Conservation (phyloP, 2,113 vertebrate species). For the Eudyptes chrysolophus region DNA sequence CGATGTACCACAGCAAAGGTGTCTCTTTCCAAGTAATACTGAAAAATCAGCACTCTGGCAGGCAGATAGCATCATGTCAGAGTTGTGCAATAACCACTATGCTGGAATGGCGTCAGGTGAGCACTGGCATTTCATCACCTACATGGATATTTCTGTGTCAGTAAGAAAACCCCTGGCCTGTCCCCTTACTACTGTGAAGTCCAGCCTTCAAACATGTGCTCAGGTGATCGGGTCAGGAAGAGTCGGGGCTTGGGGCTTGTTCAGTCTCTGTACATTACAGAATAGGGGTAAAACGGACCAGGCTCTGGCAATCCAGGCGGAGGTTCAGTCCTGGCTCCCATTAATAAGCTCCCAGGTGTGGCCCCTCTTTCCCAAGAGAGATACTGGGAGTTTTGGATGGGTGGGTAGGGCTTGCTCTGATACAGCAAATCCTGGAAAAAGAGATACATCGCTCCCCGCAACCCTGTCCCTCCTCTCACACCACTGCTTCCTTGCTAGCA, state of each 20-base stretch:
- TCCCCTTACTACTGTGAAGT: not conserved
- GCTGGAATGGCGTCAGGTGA: not conserved
- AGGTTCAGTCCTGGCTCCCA: not conserved
- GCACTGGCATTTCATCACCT: not conserved
- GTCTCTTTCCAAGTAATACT: not conserved
- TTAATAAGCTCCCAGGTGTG: not conserved
- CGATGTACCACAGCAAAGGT: not conserved
- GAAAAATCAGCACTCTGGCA: not conserved
- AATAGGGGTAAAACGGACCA: not conserved
- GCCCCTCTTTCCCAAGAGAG: not conserved
- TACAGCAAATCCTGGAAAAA: not conserved
- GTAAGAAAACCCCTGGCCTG: not conserved
- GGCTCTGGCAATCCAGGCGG: not conserved
- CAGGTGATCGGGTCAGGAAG: rapidly evolving
- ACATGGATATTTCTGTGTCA: not conserved
- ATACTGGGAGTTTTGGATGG: not conserved
- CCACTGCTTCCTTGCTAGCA: not conserved
- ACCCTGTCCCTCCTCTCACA: not conserved
- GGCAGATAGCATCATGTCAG: not conserved
- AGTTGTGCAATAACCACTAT: not conserved
- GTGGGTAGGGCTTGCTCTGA: not conserved
- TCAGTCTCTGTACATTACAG: not conserved
- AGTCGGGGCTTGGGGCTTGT: rapidly evolving
- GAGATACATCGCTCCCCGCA: rapidly evolving
- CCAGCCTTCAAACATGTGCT: not conserved